Conservation (phyloP, 2,113 vertebrate genomes). For the Candoia aspera region DNA sequence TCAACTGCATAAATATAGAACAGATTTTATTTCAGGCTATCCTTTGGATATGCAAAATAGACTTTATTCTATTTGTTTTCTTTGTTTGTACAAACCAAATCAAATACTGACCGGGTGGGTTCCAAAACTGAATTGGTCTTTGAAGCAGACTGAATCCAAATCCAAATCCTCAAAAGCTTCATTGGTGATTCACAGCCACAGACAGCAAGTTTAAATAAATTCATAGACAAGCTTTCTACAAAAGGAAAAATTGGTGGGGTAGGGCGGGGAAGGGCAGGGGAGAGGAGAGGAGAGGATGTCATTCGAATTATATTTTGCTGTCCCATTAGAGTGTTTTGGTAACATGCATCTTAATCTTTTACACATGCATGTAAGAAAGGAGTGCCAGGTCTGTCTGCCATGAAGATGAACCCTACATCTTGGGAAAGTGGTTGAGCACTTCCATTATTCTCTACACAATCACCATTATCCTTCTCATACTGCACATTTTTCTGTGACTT, state of each 20-base stretch:
- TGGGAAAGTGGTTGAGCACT: no score
- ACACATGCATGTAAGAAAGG: no score
- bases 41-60: not conserved
- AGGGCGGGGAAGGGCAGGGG: not conserved
- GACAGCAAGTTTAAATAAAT: not conserved
- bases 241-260: not conserved
- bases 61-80: not conserved
- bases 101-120: not conserved
- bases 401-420: no score
- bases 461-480: no score
- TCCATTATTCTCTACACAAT: no score
- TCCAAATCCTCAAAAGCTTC: not conserved
- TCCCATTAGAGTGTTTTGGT: no score
- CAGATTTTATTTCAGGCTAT: not conserved
- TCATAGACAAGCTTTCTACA: not conserved
- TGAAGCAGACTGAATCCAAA: not conserved
- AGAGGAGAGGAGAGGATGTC: no score
- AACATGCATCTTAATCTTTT: no score
- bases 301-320: no score
- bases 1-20: not conserved
- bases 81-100: not conserved
- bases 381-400: no score
- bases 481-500: no score
- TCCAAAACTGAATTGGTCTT: not conserved
- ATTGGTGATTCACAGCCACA: not conserved